These are phyloP conservation scores for Pachydiplax longipennis DNA, from an alignment of 2,888 invertebrate species.

Conservation along the genomic window DNA sequence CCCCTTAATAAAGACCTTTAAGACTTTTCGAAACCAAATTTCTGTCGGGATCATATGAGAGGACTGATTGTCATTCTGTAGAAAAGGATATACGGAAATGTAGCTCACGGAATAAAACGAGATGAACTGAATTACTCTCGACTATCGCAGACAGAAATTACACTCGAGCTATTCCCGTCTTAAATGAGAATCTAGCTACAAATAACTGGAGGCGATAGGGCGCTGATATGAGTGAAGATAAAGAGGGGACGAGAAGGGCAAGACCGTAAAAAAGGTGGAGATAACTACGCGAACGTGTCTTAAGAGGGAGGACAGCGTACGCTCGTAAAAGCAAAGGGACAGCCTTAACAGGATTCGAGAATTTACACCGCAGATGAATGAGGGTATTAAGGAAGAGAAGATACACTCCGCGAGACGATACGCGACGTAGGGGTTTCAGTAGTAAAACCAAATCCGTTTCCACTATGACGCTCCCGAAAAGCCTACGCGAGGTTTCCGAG, in stretches of 20 bases:
- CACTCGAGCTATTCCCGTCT: too few relatives aligned
- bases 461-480: background rate
- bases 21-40: too few relatives aligned
- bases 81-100: too few relatives aligned
- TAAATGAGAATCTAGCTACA: too few relatives aligned
- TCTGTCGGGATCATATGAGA: too few relatives aligned
- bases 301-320: background rate
- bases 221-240: background rate
- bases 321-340: background rate
- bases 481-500: background rate
- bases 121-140: too few relatives aligned
- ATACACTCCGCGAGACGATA: background rate
- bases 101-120: too few relatives aligned
- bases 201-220: too few relatives aligned
- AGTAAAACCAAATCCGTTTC: background rate
- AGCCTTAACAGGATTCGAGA: background rate
- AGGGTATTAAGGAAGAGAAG: background rate
- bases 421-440: background rate
- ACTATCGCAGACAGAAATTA: too few relatives aligned
- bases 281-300: background rate
- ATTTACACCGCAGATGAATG: background rate
- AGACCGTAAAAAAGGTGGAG: background rate
- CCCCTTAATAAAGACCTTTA: too few relatives aligned
- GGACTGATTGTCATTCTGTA: too few relatives aligned
- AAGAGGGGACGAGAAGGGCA: background rate